Evolutionary conservation across 2,113 vertebrate species (phyloP).

Genomic region (Psammodynastes pulverulentus): DNA sequence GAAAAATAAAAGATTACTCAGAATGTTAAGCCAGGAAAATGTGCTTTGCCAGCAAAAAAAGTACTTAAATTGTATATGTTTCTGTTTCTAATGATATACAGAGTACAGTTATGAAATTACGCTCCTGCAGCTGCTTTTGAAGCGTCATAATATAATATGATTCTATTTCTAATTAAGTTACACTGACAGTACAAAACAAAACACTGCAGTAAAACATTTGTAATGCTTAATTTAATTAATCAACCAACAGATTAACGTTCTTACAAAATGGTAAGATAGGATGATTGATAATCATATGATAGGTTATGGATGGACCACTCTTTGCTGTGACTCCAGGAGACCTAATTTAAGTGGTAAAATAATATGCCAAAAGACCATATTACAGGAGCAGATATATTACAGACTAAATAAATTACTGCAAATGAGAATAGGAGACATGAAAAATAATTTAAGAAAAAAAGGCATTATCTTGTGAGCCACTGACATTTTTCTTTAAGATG

Average conservation of each 20-base stretch:
- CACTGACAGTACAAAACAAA: neutral
- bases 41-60: constrained; percentile 4
- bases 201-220: constrained; percentile 36
- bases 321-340: neutral
- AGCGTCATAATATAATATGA: constrained; percentile 33
- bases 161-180: constrained; percentile 26
- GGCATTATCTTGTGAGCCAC: neutral
- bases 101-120: constrained; percentile 37
- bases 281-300: constrained; percentile 17
- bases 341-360: neutral
- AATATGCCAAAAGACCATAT: neutral
- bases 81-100: constrained; percentile 28
- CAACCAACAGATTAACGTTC: constrained; percentile 26
- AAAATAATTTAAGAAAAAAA: neutral
- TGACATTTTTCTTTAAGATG: neutral
- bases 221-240: neutral
- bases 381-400: neutral
- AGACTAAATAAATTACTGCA: neutral
- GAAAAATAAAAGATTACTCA: constrained; percentile 1
- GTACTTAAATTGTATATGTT: constrained; percentile 12
- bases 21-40: neutral
- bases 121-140: neutral
- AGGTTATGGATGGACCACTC: constrained; percentile 18
- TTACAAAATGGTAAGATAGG: constrained; percentile 8
- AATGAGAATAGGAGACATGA: neutral